Percentiles rank a stretch among this genome's conserved stretches.
Conservation (phyloP, 2,113 vertebrate species). For the Pao palembangensis region DNA sequence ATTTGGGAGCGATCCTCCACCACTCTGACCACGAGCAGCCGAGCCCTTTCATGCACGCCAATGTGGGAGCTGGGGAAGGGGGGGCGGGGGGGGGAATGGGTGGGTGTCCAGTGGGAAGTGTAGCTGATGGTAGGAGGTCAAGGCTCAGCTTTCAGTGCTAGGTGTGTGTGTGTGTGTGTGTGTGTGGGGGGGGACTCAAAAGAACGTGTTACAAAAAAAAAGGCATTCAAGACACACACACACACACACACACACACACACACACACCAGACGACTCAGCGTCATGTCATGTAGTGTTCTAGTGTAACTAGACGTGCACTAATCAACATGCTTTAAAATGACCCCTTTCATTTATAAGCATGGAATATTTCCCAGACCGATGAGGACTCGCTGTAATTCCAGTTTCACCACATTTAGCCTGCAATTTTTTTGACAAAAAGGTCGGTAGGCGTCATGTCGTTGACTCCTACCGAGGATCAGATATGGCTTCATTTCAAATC, state of each 20-base stretch:
- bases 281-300: conserved; percentile 40
- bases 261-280: conserved; percentile 26
- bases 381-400: no score
- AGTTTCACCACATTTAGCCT: no score
- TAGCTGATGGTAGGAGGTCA: conserved; percentile 48
- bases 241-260: conserved; percentile 12
- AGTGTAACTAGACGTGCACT: background rate
- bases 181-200: conserved; percentile 30
- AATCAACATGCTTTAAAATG: no score
- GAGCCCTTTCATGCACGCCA: conserved; percentile 68
- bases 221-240: conserved; percentile 24
- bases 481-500: no score
- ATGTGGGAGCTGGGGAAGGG: conserved; percentile 31
- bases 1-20: conserved; percentile 57
- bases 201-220: conserved; percentile 40
- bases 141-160: conserved; percentile 67
- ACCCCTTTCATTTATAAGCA: no score
- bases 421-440: no score
- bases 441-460: no score
- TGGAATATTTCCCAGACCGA: no score
- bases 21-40: conserved; percentile 55
- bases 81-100: background rate
- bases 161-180: conserved; percentile 22
- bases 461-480: no score
- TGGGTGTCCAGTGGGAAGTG: background rate